Base-by-base conservation (phyloP, 2,888 invertebrate genomes). In the Urechis unicinctus region DNA sequence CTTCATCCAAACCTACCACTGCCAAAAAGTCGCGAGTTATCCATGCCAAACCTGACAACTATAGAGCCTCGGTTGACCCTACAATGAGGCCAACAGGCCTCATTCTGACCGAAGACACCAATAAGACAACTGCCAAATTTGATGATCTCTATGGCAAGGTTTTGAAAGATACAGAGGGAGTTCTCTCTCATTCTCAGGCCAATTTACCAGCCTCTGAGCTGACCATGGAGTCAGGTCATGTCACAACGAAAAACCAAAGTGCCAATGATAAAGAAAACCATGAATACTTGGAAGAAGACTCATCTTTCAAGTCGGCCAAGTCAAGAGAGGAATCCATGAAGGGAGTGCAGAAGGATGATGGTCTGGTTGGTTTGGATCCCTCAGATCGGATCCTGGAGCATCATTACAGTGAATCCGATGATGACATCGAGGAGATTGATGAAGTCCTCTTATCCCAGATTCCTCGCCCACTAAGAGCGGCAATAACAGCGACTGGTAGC, bases 81-180 rank as follows among this genome's bases (percentile, higher is more conserved):
- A 59, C 56, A 13, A 56, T 53, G 50, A 31, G 41, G 45, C 22
- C 17, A 22, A n/a, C 31, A 24, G n/a, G n/a, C n/a, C n/a, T n/a
- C n/a, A n/a, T n/a, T n/a, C 21, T n/a, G 21, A 4, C 29, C 24
- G 22, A 4, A 9, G 30, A 36, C 47, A 30, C 25, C 42, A 28
- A 42, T n/a, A 13, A 26, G n/a, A 36, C 47, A 17, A 30, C 30
- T 3, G 44, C 58, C 21, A 56, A 52, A 29, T 62, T 60, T 52
- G 62, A 62, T 49, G 62, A 62, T 30, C 57, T 62, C n/a, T 62
- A 61, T 45, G 50, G 58, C 31, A 57, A 59, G 44, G 61, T 57
- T 3, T 48, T 61, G 43, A 44, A 26, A 13, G 61, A 62, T 21
- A 62, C 62, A 1, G 61, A 62, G 31, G 58, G 58, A 1, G 57